Evolutionary conservation across 1,140 invertebrate genomes (phyloP), one percentile per base, ranked within the genome.

Genomic region (Stegodyphus dumicola): DNA sequence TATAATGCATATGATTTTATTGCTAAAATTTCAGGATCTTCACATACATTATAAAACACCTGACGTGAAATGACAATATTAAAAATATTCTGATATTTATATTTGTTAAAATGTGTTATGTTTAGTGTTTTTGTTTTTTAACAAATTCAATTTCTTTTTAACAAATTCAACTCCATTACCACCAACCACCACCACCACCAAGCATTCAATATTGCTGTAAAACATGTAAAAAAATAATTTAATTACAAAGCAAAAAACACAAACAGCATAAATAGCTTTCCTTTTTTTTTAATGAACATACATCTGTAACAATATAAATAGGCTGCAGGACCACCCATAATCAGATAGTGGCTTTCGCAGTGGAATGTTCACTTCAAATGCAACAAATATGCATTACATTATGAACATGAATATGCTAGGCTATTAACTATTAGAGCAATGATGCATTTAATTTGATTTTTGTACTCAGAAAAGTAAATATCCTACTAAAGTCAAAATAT

Each of bases 261-360:
- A 71, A 7, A 71, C 69, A 71, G 33, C 18, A 49, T 33, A 48
- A 33, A 71, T 11, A 71, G 7, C 11, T 11, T 33, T 49, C 33
- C 69, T 69, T 11, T 49, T 78, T 60, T 79, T 80, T 80, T 80
- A 80, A 71, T 80, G 77, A 80, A 80, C 77, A 80, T 80, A 80
- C 54, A 80, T 80, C 67, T 80, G 77, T 80, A 80, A 80, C 77
- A 80, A 53, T 71, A 80, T 80, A 80, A 80, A 80, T 80, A 80
- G 67, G 66, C 77, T 78, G 77, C 77, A 78, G 48, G 67, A 56
- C 66, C 77, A 80, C 77, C 56, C 53, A 52, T 56, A 52, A 80
- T 60, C 64, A 78, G 71, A 80, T 71, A 56, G 66, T 70, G 77
- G 67, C 17, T 54, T 56, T 51, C 51, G 77, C 77, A 80, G 66